Percentiles rank a stretch among this genome's conserved stretches.
Evolutionary conservation across 1,140 invertebrate genomes (phyloP).

Genomic region (Chrysomallon squamiferum): DNA sequence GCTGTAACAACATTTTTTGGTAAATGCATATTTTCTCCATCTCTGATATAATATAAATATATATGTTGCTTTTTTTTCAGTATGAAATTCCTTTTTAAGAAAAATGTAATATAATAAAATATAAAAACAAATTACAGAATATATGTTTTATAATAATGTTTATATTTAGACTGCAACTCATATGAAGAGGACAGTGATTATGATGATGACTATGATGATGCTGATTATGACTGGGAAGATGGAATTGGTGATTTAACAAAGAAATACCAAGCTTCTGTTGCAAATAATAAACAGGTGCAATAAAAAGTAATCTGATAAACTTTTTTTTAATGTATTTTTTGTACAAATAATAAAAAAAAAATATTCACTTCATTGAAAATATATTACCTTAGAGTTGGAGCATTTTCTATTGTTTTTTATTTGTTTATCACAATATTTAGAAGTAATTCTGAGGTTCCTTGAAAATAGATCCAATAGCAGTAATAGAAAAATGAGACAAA

Average conservation of each 20-base stretch:
- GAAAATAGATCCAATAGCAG: background rate
- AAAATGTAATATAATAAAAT: too few species aligned
- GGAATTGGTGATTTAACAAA: constrained; percentile 59
- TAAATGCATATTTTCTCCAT: too few species aligned
- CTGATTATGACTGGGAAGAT: constrained; percentile 55
- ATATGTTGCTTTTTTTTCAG: too few species aligned
- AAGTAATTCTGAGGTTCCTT: background rate
- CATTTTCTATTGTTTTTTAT: background rate
- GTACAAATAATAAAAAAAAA: background rate
- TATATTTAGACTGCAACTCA: background rate
- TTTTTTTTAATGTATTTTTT: background rate
- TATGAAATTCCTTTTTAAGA: too few species aligned
- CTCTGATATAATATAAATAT: too few species aligned
- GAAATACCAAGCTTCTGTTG: constrained; percentile 2
- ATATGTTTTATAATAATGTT: too few species aligned
- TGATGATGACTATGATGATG: constrained; percentile 49
- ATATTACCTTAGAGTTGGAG: background rate
- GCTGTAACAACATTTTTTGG: too few species aligned
- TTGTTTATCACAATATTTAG: background rate
- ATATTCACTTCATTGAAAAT: background rate
- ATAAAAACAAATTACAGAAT: too few species aligned
- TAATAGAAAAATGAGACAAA: too few species aligned
- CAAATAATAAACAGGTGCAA: background rate
- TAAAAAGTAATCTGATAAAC: background rate
- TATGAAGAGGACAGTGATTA: constrained; percentile 29